Evolutionary conservation across 2,113 vertebrate species (phyloP).

Genomic region (Seriola rivoliana): DNA sequence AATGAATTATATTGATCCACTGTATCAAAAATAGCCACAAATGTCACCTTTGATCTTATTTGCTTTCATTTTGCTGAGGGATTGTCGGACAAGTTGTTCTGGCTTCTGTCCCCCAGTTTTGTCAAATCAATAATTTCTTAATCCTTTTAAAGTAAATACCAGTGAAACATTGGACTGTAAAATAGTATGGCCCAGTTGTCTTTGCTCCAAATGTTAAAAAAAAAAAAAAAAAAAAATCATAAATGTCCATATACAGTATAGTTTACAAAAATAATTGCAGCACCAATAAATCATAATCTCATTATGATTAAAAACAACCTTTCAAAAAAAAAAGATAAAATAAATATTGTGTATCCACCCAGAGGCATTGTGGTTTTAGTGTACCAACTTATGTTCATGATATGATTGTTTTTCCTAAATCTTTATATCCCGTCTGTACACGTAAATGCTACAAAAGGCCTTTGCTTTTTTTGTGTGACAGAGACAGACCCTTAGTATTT

Average conservation of each 20-base stretch:
- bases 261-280: slow-evolving; percentile 86
- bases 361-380: slow-evolving; percentile 72
- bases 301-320: slow-evolving; percentile 67
- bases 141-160: slow-evolving; percentile 38
- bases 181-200: slow-evolving; percentile 45
- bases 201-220: slow-evolving; percentile 35
- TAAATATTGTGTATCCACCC: slow-evolving; percentile 56
- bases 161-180: slow-evolving; percentile 67
- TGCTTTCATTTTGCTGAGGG: neutral
- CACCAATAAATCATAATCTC: slow-evolving; percentile 82
- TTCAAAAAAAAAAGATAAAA: slow-evolving; percentile 49
- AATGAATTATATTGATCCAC: neutral
- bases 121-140: neutral
- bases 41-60: neutral
- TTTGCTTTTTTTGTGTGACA: slow-evolving; percentile 32
- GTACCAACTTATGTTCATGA: slow-evolving; percentile 47
- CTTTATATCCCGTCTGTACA: slow-evolving; percentile 18
- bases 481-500: slow-evolving; percentile 22
- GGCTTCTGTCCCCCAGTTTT: neutral
- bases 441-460: slow-evolving; percentile 45
- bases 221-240: slow-evolving; percentile 27
- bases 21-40: slow-evolving; percentile 14
- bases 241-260: slow-evolving; percentile 53
- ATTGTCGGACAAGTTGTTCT: neutral
- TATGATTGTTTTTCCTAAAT: slow-evolving; percentile 25